Conservation (phyloP, 2,797 vertebrate species). For the Typhlichthys eigenmanni region DNA sequence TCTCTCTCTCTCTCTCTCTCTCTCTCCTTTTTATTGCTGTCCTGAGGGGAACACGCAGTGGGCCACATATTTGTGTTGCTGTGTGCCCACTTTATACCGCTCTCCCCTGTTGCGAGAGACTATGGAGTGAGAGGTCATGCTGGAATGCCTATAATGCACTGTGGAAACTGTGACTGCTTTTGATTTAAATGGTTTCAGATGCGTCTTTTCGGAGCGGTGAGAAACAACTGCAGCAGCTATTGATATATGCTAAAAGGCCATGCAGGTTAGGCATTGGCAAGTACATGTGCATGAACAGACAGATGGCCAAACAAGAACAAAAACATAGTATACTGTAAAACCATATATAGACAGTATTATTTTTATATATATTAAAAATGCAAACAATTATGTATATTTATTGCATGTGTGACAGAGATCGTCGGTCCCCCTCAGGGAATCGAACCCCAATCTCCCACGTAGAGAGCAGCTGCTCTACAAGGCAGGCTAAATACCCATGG, state of each 20-base stretch:
- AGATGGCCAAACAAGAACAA: no score
- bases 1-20: conserved; percentile 18
- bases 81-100: conserved; percentile 69
- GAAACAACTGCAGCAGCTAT: conserved; percentile 73
- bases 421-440: no score
- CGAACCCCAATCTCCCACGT: no score
- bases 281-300: no score
- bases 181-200: conserved; percentile 82
- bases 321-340: no score
- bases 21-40: conserved; percentile 47
- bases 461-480: no score
- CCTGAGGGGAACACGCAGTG: conserved; percentile 53
- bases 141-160: conserved; percentile 75
- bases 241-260: conserved; percentile 64
- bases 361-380: no score
- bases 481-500: no score
- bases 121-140: conserved; percentile 67
- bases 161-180: conserved; percentile 82
- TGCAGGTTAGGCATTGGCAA: conserved; percentile 25
- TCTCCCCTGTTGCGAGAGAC: conserved; percentile 66
- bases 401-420: no score
- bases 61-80: conserved; percentile 69
- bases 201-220: conserved; percentile 67
- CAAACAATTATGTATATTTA: no score
- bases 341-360: no score